Percentiles rank a stretch among this genome's conserved stretches.
phyloP scores from a whole-genome alignment of 2,888 invertebrate species.

The Seira ritae region DNA sequence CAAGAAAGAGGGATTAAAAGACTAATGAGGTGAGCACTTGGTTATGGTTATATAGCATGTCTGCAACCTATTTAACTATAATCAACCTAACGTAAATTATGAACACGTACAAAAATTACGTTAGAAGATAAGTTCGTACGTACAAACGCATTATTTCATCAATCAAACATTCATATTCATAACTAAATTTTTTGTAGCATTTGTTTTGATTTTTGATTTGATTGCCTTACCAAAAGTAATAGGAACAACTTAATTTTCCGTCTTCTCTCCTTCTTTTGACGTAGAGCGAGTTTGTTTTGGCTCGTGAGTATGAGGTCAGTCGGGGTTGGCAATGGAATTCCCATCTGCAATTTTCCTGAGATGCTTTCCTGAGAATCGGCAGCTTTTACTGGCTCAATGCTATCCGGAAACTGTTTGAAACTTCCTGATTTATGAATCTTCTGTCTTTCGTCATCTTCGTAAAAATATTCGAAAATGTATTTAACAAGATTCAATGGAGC shows the following conservation, averaged over 20 bases:
- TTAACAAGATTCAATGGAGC: constrained; percentile 47
- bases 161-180: too few species aligned
- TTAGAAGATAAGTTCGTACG: too few species aligned
- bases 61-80: too few species aligned
- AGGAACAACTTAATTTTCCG: constrained; percentile 35
- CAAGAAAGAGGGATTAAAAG: too few species aligned
- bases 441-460: not conserved
- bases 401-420: constrained; percentile 26
- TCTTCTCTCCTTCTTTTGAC: constrained; percentile 1
- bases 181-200: too few species aligned
- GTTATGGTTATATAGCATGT: too few species aligned
- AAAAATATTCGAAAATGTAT: constrained; percentile 15
- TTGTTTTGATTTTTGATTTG: too few species aligned
- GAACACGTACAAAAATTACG: too few species aligned
- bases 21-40: too few species aligned
- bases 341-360: constrained; percentile 27
- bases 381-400: constrained; percentile 27
- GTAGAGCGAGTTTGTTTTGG: not conserved
- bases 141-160: too few species aligned
- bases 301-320: not conserved
- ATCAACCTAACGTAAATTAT: too few species aligned
- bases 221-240: constrained; percentile 36
- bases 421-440: not conserved
- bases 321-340: not conserved
- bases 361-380: not conserved